These are phyloP conservation scores for Cerceris rybyensis DNA, from an alignment of 2,888 invertebrate species.

Conservation along the genomic window DNA sequence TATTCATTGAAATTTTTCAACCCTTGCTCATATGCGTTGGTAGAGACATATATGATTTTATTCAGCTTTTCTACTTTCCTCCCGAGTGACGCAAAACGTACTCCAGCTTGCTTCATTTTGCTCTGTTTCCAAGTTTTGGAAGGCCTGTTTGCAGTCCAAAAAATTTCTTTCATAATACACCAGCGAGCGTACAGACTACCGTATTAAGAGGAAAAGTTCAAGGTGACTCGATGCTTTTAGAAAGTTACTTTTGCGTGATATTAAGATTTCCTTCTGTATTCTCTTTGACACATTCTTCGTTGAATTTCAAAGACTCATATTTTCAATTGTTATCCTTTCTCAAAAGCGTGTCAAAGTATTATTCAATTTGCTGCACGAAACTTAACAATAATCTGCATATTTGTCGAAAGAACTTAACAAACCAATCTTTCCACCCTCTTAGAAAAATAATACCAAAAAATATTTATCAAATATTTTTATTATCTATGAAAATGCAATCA, in stretches of 20 bases:
- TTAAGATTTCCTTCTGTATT: constrained; percentile 2
- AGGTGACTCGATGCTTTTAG: constrained; percentile 16
- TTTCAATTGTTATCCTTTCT: background rate
- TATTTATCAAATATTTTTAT: background rate
- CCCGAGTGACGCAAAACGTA: background rate
- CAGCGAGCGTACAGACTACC: background rate
- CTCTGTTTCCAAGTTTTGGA: background rate
- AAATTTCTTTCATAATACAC: constrained; percentile 10
- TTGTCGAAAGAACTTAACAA: background rate
- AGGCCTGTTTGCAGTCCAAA: constrained; percentile 8
- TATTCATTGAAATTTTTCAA: too few species aligned
- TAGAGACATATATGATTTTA: too few species aligned
- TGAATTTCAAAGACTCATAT: background rate
- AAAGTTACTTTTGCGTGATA: background rate
- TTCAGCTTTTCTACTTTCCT: background rate
- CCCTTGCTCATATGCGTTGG: too few species aligned
- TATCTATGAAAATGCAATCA: too few species aligned
- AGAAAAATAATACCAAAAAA: background rate
- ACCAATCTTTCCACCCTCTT: background rate
- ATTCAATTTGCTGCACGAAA: background rate
- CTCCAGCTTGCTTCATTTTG: background rate
- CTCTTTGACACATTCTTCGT: background rate
- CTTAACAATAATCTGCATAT: background rate
- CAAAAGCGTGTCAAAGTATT: background rate
- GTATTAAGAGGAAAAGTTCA: constrained; percentile 20